Evolutionary conservation across 2,113 vertebrate genomes (phyloP).

Genomic region (Thalassarche chlororhynchos): DNA sequence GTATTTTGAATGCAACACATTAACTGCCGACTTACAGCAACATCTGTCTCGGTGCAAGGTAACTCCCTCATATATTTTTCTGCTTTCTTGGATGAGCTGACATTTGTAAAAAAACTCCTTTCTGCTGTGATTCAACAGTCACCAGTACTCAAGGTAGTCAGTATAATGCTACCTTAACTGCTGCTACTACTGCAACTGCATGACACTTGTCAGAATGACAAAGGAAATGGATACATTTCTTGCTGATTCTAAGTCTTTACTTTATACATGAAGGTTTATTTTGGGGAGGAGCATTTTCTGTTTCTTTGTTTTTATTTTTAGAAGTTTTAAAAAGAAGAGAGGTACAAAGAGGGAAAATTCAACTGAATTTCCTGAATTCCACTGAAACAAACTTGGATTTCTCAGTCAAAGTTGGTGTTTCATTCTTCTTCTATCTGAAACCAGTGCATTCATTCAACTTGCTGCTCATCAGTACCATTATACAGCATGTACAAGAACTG

Average conservation of each 20-base stretch:
- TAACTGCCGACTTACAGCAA: neutral
- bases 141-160: neutral
- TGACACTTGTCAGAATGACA: neutral
- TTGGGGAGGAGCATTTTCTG: neutral
- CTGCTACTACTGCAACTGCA: neutral
- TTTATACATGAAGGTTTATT: neutral
- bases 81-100: neutral
- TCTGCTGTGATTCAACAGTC: neutral
- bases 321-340: neutral
- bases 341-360: neutral
- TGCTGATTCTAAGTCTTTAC: neutral
- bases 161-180: neutral
- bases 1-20: neutral
- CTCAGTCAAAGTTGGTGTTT: neutral
- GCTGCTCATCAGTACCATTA: neutral
- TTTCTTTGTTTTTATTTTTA: neutral
- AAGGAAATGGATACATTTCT: neutral
- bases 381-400: neutral
- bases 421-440: neutral
- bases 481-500: neutral
- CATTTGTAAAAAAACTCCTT: neutral
- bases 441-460: neutral
- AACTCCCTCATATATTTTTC: neutral
- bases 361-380: neutral
- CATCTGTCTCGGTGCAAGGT: neutral